Evolutionary conservation across 2,797 vertebrate species (phyloP).

Genomic region (Oryzias sinensis): DNA sequence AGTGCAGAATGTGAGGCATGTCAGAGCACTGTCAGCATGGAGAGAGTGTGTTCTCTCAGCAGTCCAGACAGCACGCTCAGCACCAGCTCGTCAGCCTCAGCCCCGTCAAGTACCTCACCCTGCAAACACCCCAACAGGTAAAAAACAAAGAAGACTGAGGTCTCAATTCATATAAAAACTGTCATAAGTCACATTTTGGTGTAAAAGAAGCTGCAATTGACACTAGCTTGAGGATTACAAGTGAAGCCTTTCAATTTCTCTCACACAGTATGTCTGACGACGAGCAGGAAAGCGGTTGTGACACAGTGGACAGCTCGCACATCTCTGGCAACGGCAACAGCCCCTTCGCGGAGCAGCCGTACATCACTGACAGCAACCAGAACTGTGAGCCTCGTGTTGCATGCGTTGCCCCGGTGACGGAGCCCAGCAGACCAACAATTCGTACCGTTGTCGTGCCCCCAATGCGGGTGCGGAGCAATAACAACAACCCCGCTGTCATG

Average conservation of each 20-base stretch:
- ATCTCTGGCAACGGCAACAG: slow-evolving; percentile 85
- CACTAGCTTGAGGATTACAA: not conserved
- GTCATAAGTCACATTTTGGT: not conserved
- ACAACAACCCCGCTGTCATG: slow-evolving; percentile 74
- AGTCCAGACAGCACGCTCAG: slow-evolving; percentile 97
- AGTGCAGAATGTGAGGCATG: slow-evolving; percentile 94
- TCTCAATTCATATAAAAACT: not conserved
- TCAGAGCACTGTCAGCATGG: slow-evolving; percentile 94
- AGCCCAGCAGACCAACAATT: slow-evolving; percentile 84
- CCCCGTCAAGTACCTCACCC: slow-evolving; percentile 89
- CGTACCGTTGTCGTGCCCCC: slow-evolving; percentile 92
- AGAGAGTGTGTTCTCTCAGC: slow-evolving; percentile 94
- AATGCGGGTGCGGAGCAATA: slow-evolving; percentile 85
- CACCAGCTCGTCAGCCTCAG: slow-evolving; percentile 89
- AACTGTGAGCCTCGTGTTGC: slow-evolving; percentile 80
- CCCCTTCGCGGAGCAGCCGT: slow-evolving; percentile 85
- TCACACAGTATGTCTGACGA: slow-evolving; percentile 91
- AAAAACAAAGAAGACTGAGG: too few species aligned
- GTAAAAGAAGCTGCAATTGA: not conserved
- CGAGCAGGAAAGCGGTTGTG: slow-evolving; percentile 94
- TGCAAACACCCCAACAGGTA: slow-evolving; percentile 96
- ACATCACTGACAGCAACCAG: slow-evolving; percentile 82
- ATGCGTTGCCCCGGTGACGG: slow-evolving; percentile 76
- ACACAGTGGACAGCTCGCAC: slow-evolving; percentile 91
- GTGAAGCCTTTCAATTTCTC: not conserved